phyloP scores from a whole-genome alignment of 2,888 invertebrate species.

The Anaspis maculata region DNA sequence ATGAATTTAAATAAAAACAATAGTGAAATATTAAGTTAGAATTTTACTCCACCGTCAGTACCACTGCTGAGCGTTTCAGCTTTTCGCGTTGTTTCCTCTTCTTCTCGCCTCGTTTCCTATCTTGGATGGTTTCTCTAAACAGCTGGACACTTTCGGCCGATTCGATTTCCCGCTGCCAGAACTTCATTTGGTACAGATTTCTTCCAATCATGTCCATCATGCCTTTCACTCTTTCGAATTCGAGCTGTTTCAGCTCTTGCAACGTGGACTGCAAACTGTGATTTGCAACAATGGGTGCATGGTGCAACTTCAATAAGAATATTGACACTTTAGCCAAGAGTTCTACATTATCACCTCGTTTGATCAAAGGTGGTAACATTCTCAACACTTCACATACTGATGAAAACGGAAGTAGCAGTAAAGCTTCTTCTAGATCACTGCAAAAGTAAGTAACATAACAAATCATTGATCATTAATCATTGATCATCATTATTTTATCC shows the following conservation, averaged over 20 bases:
- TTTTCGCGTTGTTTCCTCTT: conserved; percentile 53
- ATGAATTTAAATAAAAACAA: conserved; percentile 33
- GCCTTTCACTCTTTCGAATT: conserved; percentile 49
- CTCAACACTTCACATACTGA: conserved; percentile 71
- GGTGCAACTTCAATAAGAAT: conserved; percentile 69
- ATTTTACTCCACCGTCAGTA: too few species aligned
- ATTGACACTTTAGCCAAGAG: conserved; percentile 66
- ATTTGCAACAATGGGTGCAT: conserved; percentile 69
- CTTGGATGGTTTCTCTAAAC: conserved; percentile 66
- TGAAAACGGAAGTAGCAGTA: conserved; percentile 77
- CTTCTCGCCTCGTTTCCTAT: conserved; percentile 55
- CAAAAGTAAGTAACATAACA: too few species aligned
- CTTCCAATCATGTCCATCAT: conserved; percentile 75
- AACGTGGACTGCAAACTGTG: conserved; percentile 58
- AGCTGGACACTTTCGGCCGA: conserved; percentile 64
- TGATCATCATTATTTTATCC: too few species aligned
- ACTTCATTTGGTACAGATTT: conserved; percentile 74
- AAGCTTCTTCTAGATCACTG: conserved; percentile 86
- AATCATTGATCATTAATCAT: too few species aligned
- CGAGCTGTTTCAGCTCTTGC: conserved; percentile 52
- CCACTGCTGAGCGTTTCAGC: conserved; percentile 53
- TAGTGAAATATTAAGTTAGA: conserved; percentile 26
- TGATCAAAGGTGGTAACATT: conserved; percentile 60
- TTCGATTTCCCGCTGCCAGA: conserved; percentile 68
- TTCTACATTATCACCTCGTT: conserved; percentile 65